Percentiles rank a stretch among this genome's conserved stretches.
Conservation (phyloP, 1,140 invertebrate genomes). For the Saccostrea cuccullata region DNA sequence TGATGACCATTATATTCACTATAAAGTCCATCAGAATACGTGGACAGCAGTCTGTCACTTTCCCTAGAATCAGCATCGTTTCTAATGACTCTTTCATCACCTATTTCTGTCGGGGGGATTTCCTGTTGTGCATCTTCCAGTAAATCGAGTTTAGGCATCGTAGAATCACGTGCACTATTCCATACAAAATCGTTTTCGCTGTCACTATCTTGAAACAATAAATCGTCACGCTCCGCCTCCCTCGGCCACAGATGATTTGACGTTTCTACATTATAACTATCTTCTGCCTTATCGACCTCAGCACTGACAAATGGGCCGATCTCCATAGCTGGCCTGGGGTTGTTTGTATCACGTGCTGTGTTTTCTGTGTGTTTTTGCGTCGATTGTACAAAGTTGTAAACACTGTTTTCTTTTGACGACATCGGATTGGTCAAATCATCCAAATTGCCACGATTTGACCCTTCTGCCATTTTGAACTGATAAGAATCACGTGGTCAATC, state of each 20-base stretch:
- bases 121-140: not conserved
- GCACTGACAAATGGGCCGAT: slow-evolving; percentile 18
- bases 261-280: not conserved
- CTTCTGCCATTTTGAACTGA: slow-evolving; percentile 37
- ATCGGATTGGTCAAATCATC: no score
- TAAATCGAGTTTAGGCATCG: not conserved
- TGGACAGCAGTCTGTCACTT: not conserved
- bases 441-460: slow-evolving; percentile 22
- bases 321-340: not conserved
- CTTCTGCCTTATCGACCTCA: not conserved
- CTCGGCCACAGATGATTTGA: not conserved
- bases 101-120: not conserved
- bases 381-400: not conserved
- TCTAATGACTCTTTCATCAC: not conserved
- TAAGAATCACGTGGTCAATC: slow-evolving; percentile 22
- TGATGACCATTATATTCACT: slow-evolving; percentile 5
- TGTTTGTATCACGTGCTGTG: not conserved
- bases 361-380: not conserved
- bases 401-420: not conserved
- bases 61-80: not conserved
- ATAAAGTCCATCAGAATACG: slow-evolving; percentile 7
- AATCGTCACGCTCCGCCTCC: slow-evolving; percentile 28
- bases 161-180: not conserved
- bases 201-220: slow-evolving; percentile 15
- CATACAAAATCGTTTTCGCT: not conserved